Percentiles rank a stretch among this genome's conserved stretches.
Evolutionary conservation across 2,797 vertebrate genomes (phyloP).

Genomic region (Sebastiscus albofasciatus): DNA sequence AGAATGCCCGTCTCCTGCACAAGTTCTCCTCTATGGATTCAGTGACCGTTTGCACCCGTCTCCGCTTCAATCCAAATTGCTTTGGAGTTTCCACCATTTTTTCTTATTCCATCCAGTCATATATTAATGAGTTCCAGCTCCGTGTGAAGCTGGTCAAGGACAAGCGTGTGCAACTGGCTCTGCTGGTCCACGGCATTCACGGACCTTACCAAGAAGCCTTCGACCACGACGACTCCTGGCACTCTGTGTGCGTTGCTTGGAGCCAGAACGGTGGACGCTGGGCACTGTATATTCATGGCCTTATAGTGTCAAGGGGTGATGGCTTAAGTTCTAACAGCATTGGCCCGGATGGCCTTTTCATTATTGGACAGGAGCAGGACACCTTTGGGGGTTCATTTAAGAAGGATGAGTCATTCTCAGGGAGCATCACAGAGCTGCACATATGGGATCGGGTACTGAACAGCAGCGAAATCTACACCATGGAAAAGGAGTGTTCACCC

Average conservation of each 20-base stretch:
- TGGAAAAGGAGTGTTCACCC: conserved; percentile 80
- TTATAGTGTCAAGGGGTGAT: conserved; percentile 31
- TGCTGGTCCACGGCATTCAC: conserved; percentile 75
- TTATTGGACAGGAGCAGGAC: conserved; percentile 80
- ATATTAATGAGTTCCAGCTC: conserved; percentile 83
- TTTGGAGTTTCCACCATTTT: conserved; percentile 80
- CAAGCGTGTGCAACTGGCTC: conserved; percentile 72
- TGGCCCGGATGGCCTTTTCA: conserved; percentile 70
- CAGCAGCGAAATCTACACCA: conserved; percentile 70
- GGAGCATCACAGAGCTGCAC: conserved; percentile 82
- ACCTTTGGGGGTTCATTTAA: conserved; percentile 70
- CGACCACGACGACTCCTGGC: conserved; percentile 79
- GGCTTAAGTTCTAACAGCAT: conserved; percentile 61
- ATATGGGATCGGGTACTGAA: conserved; percentile 82
- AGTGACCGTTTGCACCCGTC: conserved; percentile 75
- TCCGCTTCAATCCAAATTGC: conserved; percentile 69
- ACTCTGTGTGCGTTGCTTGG: conserved; percentile 79
- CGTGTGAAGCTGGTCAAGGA: conserved; percentile 63
- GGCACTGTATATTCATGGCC: conserved; percentile 71
- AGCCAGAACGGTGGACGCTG: conserved; percentile 69
- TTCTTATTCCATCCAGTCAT: conserved; percentile 78
- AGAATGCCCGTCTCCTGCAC: conserved; percentile 68
- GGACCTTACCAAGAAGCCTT: conserved; percentile 69
- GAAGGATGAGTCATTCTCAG: conserved; percentile 77
- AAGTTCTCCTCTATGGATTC: conserved; percentile 76